phyloP scores from a whole-genome alignment of 2,888 invertebrate species.

The Andrena haemorrhoa region DNA sequence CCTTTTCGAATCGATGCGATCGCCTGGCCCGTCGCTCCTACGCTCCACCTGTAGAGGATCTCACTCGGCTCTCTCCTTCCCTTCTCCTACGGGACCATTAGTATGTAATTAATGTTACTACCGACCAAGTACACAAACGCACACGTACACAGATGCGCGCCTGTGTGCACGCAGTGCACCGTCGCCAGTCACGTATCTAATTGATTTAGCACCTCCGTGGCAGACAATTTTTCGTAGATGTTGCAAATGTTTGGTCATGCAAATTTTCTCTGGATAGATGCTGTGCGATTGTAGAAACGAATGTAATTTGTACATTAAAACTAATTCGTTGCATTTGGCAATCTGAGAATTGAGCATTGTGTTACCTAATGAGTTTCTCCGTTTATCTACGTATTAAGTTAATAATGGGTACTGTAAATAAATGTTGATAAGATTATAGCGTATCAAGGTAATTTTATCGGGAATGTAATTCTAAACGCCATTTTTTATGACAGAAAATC shows the following conservation, averaged over 20 bases:
- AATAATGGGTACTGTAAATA: no score
- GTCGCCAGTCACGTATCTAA: slow-evolving; percentile 52
- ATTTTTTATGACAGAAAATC: no score
- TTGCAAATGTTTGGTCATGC: neutral
- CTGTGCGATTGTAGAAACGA: no score
- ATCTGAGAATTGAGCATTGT: no score
- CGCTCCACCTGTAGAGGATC: neutral
- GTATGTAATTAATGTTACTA: slow-evolving; percentile 52
- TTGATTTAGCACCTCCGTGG: slow-evolving; percentile 42
- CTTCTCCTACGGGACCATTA: neutral
- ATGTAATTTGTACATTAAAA: no score
- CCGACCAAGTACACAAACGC: slow-evolving; percentile 21
- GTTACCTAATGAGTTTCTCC: no score
- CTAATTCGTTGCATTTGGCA: no score
- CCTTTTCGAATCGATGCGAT: neutral
- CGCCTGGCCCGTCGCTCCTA: no score
- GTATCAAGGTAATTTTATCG: no score
- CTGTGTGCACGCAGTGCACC: neutral
- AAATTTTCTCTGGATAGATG: neutral
- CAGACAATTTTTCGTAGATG: neutral
- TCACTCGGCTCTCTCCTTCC: neutral
- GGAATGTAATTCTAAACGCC: no score
- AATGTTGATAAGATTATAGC: no score
- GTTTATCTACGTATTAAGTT: no score
- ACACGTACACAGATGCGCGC: slow-evolving; percentile 13